These are phyloP conservation scores for Aegypius monachus DNA, from an alignment of 2,113 vertebrate species.

Conservation along the genomic window DNA sequence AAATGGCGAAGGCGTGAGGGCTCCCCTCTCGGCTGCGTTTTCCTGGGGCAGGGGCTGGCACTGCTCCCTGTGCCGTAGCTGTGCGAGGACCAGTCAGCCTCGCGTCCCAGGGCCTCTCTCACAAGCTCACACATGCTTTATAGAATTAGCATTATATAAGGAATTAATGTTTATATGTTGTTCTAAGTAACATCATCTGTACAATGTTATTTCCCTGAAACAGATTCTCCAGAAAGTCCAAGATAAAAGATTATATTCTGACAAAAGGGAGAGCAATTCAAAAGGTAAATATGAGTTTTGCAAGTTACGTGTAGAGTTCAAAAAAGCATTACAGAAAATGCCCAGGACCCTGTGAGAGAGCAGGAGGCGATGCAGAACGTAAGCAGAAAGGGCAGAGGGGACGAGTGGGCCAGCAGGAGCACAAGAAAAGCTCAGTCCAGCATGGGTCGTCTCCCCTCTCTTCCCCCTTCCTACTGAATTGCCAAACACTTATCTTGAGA, in stretches of 20 bases:
- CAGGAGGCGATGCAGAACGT: neutral
- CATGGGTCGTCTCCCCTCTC: accelerated
- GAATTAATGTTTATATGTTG: neutral
- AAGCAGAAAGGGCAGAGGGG: neutral
- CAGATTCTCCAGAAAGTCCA: slow-evolving; percentile 19
- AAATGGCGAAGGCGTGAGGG: accelerated
- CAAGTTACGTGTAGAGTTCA: neutral
- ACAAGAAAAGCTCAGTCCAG: neutral
- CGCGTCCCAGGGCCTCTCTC: neutral
- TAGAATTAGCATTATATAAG: neutral
- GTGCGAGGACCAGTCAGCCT: neutral
- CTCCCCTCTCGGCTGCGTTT: neutral
- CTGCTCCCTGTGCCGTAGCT: neutral
- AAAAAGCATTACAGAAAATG: neutral
- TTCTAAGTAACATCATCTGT: neutral
- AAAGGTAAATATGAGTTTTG: slow-evolving; percentile 5
- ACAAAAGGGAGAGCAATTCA: neutral
- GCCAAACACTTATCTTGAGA: neutral
- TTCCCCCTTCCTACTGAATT: neutral
- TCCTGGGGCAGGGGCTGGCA: neutral
- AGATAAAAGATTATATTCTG: neutral
- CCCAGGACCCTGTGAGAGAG: accelerated
- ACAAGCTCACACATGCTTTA: too few relatives aligned
- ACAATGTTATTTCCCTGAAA: neutral
- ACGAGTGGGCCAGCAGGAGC: neutral